phyloP scores from a whole-genome alignment of 2,797 vertebrate genomes.

The Paedocypris micromegethes region DNA sequence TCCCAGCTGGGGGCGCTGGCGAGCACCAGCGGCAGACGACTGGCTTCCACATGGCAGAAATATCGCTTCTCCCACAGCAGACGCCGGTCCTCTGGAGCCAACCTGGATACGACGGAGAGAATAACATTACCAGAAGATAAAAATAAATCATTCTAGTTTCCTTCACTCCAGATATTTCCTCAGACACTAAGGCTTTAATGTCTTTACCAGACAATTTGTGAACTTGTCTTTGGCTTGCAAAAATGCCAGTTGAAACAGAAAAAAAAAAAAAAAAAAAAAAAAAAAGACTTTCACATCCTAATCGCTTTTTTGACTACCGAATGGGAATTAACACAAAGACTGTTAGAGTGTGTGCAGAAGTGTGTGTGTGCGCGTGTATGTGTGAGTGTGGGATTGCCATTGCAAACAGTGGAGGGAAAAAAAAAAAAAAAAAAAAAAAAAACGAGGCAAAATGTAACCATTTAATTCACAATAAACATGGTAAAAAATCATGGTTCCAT shows the following conservation, averaged over 20 bases:
- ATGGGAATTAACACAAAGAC: not conserved
- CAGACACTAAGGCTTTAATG: not conserved
- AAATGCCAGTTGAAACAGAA: too few species aligned
- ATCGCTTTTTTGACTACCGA: not conserved
- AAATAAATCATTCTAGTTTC: too few species aligned
- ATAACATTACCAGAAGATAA: not conserved
- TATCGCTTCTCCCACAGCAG: conserved; percentile 89
- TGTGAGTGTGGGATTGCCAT: too few species aligned
- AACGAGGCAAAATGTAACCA: too few species aligned
- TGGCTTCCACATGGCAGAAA: conserved; percentile 79
- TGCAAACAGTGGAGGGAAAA: too few species aligned
- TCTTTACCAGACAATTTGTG: not conserved
- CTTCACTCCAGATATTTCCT: too few species aligned
- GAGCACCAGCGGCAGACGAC: conserved; percentile 83
- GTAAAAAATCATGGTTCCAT: too few species aligned
- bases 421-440: too few species aligned
- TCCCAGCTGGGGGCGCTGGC: conserved; percentile 93
- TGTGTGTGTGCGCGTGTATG: not conserved
- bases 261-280: too few species aligned
- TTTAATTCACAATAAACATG: too few species aligned
- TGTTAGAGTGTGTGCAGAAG: not conserved
- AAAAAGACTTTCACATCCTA: not conserved
- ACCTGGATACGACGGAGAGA: conserved; percentile 60
- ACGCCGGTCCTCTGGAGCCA: conserved; percentile 76
- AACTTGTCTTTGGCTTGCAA: too few species aligned